Evolutionary conservation across 2,113 vertebrate species (phyloP).

Genomic region (Plestiodon gilberti): DNA sequence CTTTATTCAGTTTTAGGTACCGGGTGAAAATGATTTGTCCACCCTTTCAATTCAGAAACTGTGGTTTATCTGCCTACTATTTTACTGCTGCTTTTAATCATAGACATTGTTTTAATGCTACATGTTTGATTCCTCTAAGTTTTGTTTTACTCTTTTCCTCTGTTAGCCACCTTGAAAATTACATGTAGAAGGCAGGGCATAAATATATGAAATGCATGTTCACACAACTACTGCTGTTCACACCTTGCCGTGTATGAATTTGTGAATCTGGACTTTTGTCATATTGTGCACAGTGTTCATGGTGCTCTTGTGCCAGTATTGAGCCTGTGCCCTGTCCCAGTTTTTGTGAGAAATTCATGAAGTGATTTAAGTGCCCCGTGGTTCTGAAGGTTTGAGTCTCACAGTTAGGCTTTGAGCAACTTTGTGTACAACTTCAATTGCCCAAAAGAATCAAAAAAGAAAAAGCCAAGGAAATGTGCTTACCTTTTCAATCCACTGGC

Average conservation of each 20-base stretch:
- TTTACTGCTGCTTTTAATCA: too few species aligned
- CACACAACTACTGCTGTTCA: too few species aligned
- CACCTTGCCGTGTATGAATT: not conserved
- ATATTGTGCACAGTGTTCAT: not conserved
- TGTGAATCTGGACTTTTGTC: not conserved
- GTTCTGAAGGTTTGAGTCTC: not conserved
- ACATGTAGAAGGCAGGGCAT: too few species aligned
- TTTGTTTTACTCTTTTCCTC: too few species aligned
- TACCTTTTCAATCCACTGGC: conserved; percentile 56
- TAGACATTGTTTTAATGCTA: too few species aligned
- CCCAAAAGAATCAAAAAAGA: not conserved
- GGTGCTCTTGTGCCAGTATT: not conserved
- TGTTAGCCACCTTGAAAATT: too few species aligned
- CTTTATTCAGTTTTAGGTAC: too few species aligned
- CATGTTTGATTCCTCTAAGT: too few species aligned
- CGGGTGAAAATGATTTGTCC: too few species aligned
- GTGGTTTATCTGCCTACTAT: too few species aligned
- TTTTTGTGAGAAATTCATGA: not conserved
- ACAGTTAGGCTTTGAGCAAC: not conserved
- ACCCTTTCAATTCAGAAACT: too few species aligned
- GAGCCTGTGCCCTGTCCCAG: not conserved
- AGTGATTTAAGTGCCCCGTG: not conserved
- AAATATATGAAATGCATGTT: too few species aligned
- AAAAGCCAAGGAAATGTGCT: not conserved
- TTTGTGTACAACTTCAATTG: fast-evolving